phyloP scores from a whole-genome alignment of 2,888 invertebrate genomes.

The Volucella inflata region DNA sequence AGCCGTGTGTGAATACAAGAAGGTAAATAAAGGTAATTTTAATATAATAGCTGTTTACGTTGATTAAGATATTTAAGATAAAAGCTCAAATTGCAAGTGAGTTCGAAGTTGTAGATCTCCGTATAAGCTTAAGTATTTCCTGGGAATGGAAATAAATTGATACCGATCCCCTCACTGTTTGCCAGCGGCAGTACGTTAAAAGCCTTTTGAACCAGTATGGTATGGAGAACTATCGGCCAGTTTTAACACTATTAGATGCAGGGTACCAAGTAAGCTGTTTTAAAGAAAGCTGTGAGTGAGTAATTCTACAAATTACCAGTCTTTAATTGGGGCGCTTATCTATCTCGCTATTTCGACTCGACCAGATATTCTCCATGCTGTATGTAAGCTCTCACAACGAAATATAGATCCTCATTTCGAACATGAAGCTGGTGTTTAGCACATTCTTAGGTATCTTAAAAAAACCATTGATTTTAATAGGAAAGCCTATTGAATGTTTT shows the following conservation, averaged over 20 bases:
- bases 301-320: slow-evolving; percentile 65
- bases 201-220: slow-evolving; percentile 66
- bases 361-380: slow-evolving; percentile 73
- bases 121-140: slow-evolving; percentile 60
- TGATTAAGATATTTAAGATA: too few species aligned
- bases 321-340: slow-evolving; percentile 69
- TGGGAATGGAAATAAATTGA: slow-evolving; percentile 71
- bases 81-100: slow-evolving; percentile 49
- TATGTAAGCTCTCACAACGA: slow-evolving; percentile 73
- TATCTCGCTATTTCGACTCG: slow-evolving; percentile 70
- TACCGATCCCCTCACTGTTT: slow-evolving; percentile 52
- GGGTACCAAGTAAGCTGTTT: too few species aligned
- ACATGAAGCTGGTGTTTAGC: slow-evolving; percentile 72
- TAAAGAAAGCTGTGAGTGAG: too few species aligned
- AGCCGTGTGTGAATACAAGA: too few species aligned
- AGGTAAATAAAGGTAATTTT: too few species aligned
- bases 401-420: slow-evolving; percentile 76
- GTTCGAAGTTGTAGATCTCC: slow-evolving; percentile 64
- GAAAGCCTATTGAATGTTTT: slow-evolving; percentile 57
- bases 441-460: slow-evolving; percentile 73
- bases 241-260: slow-evolving; percentile 74
- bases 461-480: slow-evolving; percentile 59
- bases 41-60: too few species aligned
- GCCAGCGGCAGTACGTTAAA: slow-evolving; percentile 72
- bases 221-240: slow-evolving; percentile 68